Conservation (phyloP, 2,797 vertebrate genomes). For the Macropodus opercularis region DNA sequence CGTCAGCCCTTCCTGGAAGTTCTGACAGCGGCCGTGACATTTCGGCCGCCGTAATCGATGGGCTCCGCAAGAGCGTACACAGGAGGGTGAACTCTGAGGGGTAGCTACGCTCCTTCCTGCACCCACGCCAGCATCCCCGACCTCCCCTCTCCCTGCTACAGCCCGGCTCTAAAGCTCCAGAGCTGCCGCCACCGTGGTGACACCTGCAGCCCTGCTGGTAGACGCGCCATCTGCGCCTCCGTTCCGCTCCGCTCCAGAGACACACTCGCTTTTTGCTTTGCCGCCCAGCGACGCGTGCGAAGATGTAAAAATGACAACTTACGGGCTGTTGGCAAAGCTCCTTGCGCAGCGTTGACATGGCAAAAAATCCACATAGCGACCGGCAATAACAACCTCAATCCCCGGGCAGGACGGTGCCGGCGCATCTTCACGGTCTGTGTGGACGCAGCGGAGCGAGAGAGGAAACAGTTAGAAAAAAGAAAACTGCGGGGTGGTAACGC, state of each 20-base stretch:
- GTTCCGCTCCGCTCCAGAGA: constrained; percentile 12
- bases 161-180: constrained; percentile 2
- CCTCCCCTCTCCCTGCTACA: background rate
- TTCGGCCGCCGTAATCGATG: background rate
- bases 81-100: constrained; percentile 31
- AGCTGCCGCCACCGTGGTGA: constrained; percentile 23
- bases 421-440: constrained; percentile 73
- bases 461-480: constrained; percentile 20
- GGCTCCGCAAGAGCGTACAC: background rate
- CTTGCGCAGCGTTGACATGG: constrained; percentile 65
- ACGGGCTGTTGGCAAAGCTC: constrained; percentile 82
- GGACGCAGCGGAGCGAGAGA: constrained; percentile 46
- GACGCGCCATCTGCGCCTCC: constrained; percentile 6
- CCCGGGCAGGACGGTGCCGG: constrained; percentile 69
- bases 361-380: constrained; percentile 81
- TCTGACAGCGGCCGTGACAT: background rate
- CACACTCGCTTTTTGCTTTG: background rate
- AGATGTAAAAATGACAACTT: constrained; percentile 68
- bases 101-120: background rate
- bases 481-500: constrained; percentile 27
- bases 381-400: constrained; percentile 67
- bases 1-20: background rate
- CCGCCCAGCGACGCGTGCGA: background rate
- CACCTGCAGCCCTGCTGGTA: constrained; percentile 43
- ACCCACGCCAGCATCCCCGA: background rate